Base-by-base conservation (phyloP, 2,113 vertebrate species). In the Camelus bactrianus region DNA sequence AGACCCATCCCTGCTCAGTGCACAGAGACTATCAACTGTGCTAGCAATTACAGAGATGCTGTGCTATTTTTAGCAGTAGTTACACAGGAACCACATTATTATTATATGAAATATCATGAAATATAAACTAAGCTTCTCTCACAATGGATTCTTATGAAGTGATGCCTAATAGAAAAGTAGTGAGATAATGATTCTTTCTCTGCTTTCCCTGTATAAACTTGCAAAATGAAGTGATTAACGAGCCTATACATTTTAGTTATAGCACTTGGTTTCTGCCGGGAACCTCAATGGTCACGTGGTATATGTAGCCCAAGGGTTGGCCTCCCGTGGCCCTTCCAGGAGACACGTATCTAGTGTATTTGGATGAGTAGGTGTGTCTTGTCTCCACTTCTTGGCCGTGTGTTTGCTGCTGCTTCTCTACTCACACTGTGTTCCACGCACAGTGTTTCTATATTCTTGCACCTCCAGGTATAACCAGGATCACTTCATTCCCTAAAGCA, bases 1-100 rank as follows among this genome's bases (percentile, higher is more conserved):
- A 97, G 92, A 97, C 94, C 97, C 79, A 65, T 94, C 90, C 75
- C 65, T 96, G 95, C 92, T 97, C 96, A 97, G 65, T 26, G 42
- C 46, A 89, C 81, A 88, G 93, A 97, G 77, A 91, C 96, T 76
- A 95, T 97, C 95, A 90, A 72, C 89, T 92, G n/a, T 95, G 54
- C 70, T 92, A 60, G 26, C n/a, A 91, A 93, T 82, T 97, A 98
- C 26, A 97, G 20, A 87, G 6, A 65, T 85, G 88, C 6, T 30
- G 75, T 92, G n/a, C 48, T 98, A 72, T 96, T 98, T 97, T 93
- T 95, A 97, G 86, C 58, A 30, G 50, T 94, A 35, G 48, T 97
- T 95, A 88, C 32, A 85, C 38, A 79, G n/a, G 60, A 95, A 93
- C 60, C 64, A 50, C 85, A 86, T 58, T 97, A n/a, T 62, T 98